These are phyloP conservation scores for Tauraco erythrolophus DNA, from an alignment of 2,113 vertebrate genomes.

Conservation along the genomic window DNA sequence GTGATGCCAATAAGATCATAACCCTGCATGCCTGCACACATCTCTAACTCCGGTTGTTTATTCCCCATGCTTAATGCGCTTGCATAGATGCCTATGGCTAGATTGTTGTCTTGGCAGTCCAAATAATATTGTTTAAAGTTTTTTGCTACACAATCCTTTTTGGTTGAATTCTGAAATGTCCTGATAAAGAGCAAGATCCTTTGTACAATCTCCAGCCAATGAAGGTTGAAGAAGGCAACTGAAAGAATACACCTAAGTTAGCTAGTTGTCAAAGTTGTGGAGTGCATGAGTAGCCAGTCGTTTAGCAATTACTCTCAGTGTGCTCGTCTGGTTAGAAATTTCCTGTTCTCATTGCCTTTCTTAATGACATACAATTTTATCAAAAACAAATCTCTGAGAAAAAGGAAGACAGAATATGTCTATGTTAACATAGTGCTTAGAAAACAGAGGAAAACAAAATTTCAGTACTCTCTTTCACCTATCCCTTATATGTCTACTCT, in stretches of 20 bases:
- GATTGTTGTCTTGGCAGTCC: background rate
- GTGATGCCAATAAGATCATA: too few species aligned
- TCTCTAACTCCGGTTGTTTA: too few species aligned
- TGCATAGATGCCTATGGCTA: background rate
- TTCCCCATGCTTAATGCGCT: too few species aligned
- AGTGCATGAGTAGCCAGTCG: background rate
- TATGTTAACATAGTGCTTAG: background rate
- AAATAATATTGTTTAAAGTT: background rate
- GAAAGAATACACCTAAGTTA: background rate
- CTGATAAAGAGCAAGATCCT: background rate
- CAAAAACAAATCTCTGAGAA: background rate
- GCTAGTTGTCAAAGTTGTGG: background rate
- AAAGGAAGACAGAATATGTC: background rate
- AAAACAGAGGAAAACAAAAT: background rate
- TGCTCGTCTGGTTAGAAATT: background rate
- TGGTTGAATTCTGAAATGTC: background rate
- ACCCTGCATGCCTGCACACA: too few species aligned
- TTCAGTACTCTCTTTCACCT: background rate
- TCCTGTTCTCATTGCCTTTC: background rate
- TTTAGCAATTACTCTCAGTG: background rate
- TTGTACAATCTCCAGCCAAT: background rate
- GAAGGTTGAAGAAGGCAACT: background rate
- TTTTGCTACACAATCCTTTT: background rate
- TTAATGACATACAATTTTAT: background rate
- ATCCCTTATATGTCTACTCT: background rate